phyloP scores from a whole-genome alignment of 2,113 vertebrate species.

The Rhipidura dahli region DNA sequence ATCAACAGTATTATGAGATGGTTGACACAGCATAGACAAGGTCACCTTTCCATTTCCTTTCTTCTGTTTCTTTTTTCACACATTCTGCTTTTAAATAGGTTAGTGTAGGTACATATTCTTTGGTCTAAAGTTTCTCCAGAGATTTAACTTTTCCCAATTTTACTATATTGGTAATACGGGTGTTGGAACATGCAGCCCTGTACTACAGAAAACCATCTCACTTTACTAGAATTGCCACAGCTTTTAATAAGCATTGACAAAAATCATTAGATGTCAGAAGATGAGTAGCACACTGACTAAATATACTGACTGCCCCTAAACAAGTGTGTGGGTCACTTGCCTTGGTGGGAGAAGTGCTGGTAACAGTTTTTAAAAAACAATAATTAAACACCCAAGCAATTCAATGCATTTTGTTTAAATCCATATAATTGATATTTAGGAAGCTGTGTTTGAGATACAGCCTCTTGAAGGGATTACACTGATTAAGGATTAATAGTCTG shows the following conservation, averaged over 20 bases:
- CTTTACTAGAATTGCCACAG: not conserved
- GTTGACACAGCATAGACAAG: constrained; percentile 38
- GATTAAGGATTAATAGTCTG: constrained; percentile 72
- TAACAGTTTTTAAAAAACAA: constrained; percentile 7
- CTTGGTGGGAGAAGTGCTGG: not conserved
- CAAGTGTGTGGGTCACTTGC: not conserved
- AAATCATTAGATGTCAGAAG: not conserved
- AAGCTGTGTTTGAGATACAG: constrained; percentile 56
- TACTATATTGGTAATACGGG: not conserved
- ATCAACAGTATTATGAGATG: not conserved
- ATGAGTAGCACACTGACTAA: not conserved
- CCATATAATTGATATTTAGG: constrained; percentile 72
- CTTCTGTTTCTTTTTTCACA: not conserved
- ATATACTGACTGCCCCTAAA: not conserved
- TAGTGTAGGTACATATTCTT: not conserved
- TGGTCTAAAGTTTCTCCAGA: not conserved
- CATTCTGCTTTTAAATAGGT: constrained; percentile 9
- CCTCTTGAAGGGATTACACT: constrained; percentile 71
- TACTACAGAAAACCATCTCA: not conserved
- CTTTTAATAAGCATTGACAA: not conserved
- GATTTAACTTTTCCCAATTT: not conserved
- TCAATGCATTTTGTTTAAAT: constrained; percentile 67
- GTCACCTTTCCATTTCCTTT: constrained; percentile 44
- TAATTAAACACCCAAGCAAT: constrained; percentile 16
- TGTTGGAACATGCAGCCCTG: not conserved